A percentile compares a stretch with the other conserved stretches of the same genome.
These are phyloP conservation scores for Ceramica pisi DNA, from an alignment of 2,888 invertebrate species.

Conservation along the genomic window DNA sequence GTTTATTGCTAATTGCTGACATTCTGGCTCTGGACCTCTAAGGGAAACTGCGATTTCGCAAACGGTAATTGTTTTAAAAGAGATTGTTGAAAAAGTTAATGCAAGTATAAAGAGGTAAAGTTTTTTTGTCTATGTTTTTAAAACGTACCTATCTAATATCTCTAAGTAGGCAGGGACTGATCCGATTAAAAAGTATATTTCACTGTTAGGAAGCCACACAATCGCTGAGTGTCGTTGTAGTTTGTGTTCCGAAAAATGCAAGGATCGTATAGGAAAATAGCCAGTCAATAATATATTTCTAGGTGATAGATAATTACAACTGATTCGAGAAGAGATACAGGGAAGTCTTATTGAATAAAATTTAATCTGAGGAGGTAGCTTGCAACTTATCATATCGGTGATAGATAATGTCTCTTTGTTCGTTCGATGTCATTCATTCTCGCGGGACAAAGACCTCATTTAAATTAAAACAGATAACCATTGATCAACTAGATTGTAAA, in stretches of 20 bases:
- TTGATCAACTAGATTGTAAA: background rate
- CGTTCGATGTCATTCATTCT: background rate
- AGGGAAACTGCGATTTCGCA: slow-evolving; percentile 6
- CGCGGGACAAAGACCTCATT: slow-evolving; percentile 1
- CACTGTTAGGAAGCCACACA: too few relatives aligned
- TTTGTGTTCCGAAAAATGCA: too few relatives aligned
- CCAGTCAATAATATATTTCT: background rate
- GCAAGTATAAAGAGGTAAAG: background rate
- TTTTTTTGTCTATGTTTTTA: background rate
- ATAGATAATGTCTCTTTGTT: slow-evolving; percentile 1
- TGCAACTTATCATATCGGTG: background rate
- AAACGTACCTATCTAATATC: background rate
- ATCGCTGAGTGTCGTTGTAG: too few relatives aligned
- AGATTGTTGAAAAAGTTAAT: too few relatives aligned
- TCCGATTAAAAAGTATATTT: too few relatives aligned
- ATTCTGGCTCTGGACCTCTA: slow-evolving; percentile 8
- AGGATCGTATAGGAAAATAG: background rate
- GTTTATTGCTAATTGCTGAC: slow-evolving; percentile 1
- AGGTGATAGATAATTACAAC: background rate
- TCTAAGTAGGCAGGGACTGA: too few relatives aligned
- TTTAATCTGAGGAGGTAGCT: background rate
- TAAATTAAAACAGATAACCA: slow-evolving; percentile 7
- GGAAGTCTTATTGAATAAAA: background rate
- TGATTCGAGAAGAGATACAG: background rate
- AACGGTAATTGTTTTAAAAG: too few relatives aligned